Conservation (phyloP, 1,140 invertebrate genomes). For the Rhopalosiphum padi region DNA sequence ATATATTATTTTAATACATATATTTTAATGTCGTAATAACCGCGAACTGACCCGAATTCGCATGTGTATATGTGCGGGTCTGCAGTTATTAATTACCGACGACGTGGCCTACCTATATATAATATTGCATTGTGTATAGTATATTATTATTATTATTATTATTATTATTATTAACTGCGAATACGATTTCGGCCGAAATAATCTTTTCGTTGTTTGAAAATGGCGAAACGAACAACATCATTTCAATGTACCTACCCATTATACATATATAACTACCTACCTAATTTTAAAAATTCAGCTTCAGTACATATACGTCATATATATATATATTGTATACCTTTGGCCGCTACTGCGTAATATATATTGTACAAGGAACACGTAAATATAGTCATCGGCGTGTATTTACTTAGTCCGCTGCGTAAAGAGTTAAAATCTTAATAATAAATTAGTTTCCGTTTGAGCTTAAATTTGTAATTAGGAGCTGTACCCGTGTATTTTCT, state of each 20-base stretch:
- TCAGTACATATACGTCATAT: background rate
- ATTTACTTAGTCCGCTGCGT: background rate
- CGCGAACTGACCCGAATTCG: too few species aligned
- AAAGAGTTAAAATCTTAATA: conserved; percentile 18
- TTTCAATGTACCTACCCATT: background rate
- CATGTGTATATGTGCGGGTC: too few species aligned
- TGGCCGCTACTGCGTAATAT: background rate
- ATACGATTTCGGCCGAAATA: background rate
- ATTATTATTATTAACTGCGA: too few species aligned
- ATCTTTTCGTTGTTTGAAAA: background rate
- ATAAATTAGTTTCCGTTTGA: background rate
- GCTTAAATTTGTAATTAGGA: conserved; percentile 1
- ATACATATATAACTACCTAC: background rate
- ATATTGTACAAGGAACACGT: background rate
- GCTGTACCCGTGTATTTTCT: background rate
- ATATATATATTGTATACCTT: too few species aligned
- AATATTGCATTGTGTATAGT: too few species aligned
- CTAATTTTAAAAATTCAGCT: background rate
- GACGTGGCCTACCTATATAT: too few species aligned
- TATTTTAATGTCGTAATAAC: background rate
- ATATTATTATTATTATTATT: too few species aligned
- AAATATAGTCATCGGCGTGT: background rate
- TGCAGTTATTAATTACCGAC: too few species aligned
- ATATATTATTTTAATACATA: background rate
- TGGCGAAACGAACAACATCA: background rate